Conservation (phyloP, 2,113 vertebrate genomes). For the Myotis yumanensis region DNA sequence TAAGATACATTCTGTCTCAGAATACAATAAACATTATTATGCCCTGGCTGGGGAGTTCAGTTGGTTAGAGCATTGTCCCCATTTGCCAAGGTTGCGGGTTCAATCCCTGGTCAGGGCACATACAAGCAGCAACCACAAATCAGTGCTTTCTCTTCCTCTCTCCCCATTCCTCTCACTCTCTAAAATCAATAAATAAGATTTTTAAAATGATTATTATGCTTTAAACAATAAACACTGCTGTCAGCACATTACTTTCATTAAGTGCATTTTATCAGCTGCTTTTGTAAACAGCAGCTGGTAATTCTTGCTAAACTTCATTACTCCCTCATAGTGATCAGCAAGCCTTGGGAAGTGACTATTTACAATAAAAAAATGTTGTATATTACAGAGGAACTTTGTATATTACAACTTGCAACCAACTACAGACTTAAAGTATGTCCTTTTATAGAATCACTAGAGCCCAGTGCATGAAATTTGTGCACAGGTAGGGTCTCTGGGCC, state of each 20-base stretch:
- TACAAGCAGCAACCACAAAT: neutral
- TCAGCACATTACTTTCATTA: constrained; percentile 68
- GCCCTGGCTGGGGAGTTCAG: neutral
- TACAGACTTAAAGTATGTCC: constrained; percentile 10
- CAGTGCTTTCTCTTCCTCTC: neutral
- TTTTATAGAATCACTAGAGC: neutral
- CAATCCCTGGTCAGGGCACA: neutral
- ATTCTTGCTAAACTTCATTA: constrained; percentile 65
- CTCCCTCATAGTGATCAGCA: constrained; percentile 28
- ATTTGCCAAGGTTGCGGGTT: neutral
- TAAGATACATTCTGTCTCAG: constrained; percentile 50
- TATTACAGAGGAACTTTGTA: constrained; percentile 1
- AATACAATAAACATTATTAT: constrained; percentile 65
- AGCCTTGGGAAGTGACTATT: constrained; percentile 11
- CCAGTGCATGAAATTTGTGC: too few relatives aligned
- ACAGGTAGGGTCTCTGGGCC: too few relatives aligned
- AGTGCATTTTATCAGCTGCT: constrained; percentile 54
- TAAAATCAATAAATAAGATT: neutral
- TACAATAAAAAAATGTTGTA: constrained; percentile 28
- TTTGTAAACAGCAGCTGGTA: constrained; percentile 67
- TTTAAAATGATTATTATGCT: constrained; percentile 54
- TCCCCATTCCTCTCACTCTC: neutral
- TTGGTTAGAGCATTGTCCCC: neutral
- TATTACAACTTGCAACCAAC: constrained; percentile 24
- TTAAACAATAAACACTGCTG: constrained; percentile 52